phyloP scores from a whole-genome alignment of 2,797 vertebrate species.

The Phataginus tricuspis region DNA sequence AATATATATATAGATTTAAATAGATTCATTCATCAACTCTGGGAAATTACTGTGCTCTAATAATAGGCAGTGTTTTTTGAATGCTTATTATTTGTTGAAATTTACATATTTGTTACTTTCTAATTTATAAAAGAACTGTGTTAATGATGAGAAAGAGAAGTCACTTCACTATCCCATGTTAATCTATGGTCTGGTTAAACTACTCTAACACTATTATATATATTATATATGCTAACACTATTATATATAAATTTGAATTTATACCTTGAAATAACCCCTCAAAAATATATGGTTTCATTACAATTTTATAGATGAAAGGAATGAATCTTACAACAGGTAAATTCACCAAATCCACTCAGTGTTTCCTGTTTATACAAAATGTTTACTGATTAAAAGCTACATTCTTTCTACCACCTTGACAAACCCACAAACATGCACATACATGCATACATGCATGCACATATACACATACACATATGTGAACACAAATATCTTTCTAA shows the following conservation, averaged over 20 bases:
- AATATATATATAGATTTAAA: background rate
- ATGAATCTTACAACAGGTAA: background rate
- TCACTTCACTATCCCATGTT: background rate
- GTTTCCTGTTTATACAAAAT: background rate
- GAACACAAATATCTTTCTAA: background rate
- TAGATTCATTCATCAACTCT: background rate
- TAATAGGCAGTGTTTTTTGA: background rate
- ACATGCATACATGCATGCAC: background rate
- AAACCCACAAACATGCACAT: too few species aligned
- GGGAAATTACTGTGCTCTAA: background rate
- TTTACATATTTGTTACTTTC: background rate
- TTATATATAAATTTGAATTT: too few species aligned
- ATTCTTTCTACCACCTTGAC: background rate
- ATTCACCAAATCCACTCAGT: background rate
- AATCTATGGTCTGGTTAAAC: background rate
- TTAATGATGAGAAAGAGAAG: background rate
- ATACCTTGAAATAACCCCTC: background rate
- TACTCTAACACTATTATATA: too few species aligned
- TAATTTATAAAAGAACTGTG: background rate
- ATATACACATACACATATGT: background rate
- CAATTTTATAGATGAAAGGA: background rate
- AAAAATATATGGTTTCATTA: background rate
- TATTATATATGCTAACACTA: too few species aligned
- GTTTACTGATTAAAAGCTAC: background rate
- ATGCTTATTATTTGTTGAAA: background rate